phyloP scores from a whole-genome alignment of 2,797 vertebrate genomes.

The Psittacula derbiana region DNA sequence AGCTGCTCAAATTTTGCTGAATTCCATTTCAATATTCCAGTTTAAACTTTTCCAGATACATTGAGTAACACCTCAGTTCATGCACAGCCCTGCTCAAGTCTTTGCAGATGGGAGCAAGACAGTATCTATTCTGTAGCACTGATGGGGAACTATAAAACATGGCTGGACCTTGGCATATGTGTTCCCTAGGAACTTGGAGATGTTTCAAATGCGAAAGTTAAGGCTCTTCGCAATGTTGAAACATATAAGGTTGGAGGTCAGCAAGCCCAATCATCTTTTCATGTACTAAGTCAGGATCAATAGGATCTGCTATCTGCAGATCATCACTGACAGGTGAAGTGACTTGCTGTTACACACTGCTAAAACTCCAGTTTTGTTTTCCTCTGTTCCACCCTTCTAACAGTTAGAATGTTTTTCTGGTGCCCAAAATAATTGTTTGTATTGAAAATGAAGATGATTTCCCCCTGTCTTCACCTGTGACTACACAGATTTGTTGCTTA shows the following conservation, averaged over 20 bases:
- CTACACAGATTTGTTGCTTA: not conserved
- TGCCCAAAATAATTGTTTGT: not conserved
- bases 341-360: not conserved
- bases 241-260: not conserved
- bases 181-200: not conserved
- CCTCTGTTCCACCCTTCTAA: not conserved
- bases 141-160: not conserved
- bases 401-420: not conserved
- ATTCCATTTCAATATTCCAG: slow-evolving; percentile 54
- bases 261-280: not conserved
- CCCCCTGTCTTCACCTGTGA: not conserved
- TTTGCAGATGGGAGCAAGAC: not conserved
- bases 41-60: slow-evolving; percentile 28
- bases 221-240: not conserved
- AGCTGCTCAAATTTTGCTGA: slow-evolving; percentile 52
- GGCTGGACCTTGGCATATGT: not conserved
- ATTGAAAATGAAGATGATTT: not conserved
- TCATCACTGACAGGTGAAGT: not conserved
- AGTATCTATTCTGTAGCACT: not conserved
- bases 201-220: not conserved
- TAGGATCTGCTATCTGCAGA: not conserved
- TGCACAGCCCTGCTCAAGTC: not conserved
- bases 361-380: not conserved
- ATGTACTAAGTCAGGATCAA: not conserved
- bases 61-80: slow-evolving; percentile 34